These are phyloP conservation scores for Megalonaias nervosa DNA, from an alignment of 1,140 invertebrate genomes.

Conservation along the genomic window DNA sequence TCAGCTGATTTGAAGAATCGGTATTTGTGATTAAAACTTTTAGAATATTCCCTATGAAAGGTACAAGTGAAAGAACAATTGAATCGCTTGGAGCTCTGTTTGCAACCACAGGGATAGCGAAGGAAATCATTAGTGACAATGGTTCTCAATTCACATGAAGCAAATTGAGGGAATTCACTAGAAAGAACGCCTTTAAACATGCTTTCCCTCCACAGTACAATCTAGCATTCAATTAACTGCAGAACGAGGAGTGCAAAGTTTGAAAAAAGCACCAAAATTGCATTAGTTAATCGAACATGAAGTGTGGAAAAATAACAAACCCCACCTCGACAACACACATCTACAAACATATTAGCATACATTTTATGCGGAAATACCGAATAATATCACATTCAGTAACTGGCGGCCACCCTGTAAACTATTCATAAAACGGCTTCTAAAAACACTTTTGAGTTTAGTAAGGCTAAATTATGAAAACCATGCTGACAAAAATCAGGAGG, in stretches of 20 bases:
- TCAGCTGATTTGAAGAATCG: slow-evolving; percentile 63
- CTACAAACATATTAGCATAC: not conserved
- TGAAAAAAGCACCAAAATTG: slow-evolving; percentile 30
- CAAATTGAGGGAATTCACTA: slow-evolving; percentile 50
- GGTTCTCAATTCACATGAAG: slow-evolving; percentile 40
- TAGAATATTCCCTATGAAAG: slow-evolving; percentile 52
- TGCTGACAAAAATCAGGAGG: not conserved
- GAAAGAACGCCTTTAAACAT: slow-evolving; percentile 42
- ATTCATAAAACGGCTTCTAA: slow-evolving; percentile 7
- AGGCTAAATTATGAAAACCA: slow-evolving; percentile 2
- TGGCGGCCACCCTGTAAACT: not conserved
- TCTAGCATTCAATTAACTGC: slow-evolving; percentile 52
- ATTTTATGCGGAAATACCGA: slow-evolving; percentile 16
- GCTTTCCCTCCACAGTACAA: slow-evolving; percentile 39
- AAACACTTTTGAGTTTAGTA: slow-evolving; percentile 7
- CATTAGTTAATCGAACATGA: not conserved
- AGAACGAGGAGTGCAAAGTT: slow-evolving; percentile 49
- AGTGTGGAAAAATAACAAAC: not conserved
- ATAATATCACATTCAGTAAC: slow-evolving; percentile 19
- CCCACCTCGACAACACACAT: too few species aligned
- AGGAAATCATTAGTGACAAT: slow-evolving; percentile 51
- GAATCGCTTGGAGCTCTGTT: slow-evolving; percentile 4
- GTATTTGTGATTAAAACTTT: slow-evolving; percentile 68
- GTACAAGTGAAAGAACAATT: slow-evolving; percentile 10
- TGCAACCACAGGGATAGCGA: not conserved